A percentile compares a stretch with the other conserved stretches of the same genome.
These are phyloP conservation scores for Heliothis peltigera DNA, from an alignment of 2,888 invertebrate genomes.

Conservation along the genomic window DNA sequence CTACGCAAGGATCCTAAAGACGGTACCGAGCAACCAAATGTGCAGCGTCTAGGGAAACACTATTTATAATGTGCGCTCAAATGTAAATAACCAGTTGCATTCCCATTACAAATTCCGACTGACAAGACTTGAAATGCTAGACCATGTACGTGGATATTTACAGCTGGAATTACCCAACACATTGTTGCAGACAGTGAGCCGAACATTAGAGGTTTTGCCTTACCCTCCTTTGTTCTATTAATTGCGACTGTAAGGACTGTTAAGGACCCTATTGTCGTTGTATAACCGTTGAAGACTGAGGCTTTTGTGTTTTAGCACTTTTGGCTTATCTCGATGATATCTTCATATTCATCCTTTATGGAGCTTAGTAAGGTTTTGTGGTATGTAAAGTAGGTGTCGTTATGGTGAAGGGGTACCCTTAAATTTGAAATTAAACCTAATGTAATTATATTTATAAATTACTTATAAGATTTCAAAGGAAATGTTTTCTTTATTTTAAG, in stretches of 20 bases:
- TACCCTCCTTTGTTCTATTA: slow-evolving; percentile 74
- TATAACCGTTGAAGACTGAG: slow-evolving; percentile 56
- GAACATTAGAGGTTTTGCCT: slow-evolving; percentile 72
- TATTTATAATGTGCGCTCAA: neutral
- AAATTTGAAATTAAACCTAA: neutral
- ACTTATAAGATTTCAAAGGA: neutral
- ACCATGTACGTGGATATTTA: slow-evolving; percentile 49
- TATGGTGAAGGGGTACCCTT: slow-evolving; percentile 11
- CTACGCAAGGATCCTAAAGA: slow-evolving; percentile 1
- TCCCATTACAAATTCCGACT: slow-evolving; percentile 32
- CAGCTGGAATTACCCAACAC: slow-evolving; percentile 64
- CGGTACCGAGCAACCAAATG: neutral
- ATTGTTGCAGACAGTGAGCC: slow-evolving; percentile 63
- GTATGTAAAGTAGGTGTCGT: slow-evolving; percentile 24
- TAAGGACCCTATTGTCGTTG: slow-evolving; percentile 51
- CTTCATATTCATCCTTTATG: slow-evolving; percentile 43
- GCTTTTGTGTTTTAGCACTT: slow-evolving; percentile 64
- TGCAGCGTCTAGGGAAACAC: neutral
- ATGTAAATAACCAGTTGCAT: slow-evolving; percentile 43
- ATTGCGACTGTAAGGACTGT: slow-evolving; percentile 73
- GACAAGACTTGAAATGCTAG: slow-evolving; percentile 32
- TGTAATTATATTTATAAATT: neutral
- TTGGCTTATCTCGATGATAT: slow-evolving; percentile 61
- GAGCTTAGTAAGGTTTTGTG: slow-evolving; percentile 27
- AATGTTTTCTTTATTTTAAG: neutral